These are phyloP conservation scores for Luperina nickerlii DNA, from an alignment of 2,888 invertebrate species.

Conservation along the genomic window DNA sequence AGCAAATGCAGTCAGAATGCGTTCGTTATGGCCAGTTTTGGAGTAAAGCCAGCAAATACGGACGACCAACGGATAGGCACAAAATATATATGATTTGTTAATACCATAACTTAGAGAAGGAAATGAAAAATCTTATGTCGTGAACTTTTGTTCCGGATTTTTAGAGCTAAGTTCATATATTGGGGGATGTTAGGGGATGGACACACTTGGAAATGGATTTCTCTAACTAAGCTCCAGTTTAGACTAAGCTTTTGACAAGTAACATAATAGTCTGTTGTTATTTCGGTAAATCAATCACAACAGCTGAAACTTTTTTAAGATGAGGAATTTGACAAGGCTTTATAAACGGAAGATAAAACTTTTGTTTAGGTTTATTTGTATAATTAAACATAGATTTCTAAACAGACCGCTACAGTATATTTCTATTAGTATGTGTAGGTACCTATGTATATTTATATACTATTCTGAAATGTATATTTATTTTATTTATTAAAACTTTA, in stretches of 20 bases:
- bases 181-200: neutral
- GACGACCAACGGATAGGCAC: conserved; percentile 64
- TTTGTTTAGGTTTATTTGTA: neutral
- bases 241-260: neutral
- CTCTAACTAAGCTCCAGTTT: neutral
- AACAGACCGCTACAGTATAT: neutral
- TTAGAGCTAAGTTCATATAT: conserved; percentile 18
- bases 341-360: neutral
- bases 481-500: too few relatives aligned
- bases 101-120: conserved; percentile 56
- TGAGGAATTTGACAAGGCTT: neutral
- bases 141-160: conserved; percentile 49
- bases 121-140: conserved; percentile 61
- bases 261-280: neutral
- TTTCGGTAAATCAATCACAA: neutral
- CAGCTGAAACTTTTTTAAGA: neutral
- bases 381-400: neutral
- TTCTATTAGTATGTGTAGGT: neutral
- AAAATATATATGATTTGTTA: conserved; percentile 66
- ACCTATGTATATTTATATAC: too few relatives aligned
- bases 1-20: conserved; percentile 79
- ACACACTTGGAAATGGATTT: neutral
- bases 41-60: conserved; percentile 75
- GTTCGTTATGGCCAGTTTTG: conserved; percentile 80
- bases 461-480: too few relatives aligned